phyloP scores from a whole-genome alignment of 2,797 vertebrate genomes.

The Microcaecilia unicolor region DNA sequence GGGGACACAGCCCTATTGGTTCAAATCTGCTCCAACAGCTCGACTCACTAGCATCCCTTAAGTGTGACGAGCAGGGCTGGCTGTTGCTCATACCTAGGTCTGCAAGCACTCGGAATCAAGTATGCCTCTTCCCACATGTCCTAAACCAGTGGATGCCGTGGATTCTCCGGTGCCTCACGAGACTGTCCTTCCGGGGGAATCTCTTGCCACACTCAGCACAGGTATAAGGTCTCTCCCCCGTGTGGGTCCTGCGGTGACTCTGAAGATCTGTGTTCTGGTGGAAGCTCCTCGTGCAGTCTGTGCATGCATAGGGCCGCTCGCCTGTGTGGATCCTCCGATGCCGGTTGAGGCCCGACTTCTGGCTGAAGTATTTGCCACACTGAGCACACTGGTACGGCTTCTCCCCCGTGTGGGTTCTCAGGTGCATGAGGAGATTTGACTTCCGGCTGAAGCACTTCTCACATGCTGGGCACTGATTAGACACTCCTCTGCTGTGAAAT shows the following conservation, averaged over 20 bases:
- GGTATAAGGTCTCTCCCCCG: conserved; percentile 4
- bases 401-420: conserved; percentile 8
- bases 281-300: conserved; percentile 1
- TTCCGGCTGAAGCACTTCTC: neutral
- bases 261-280: conserved; percentile 10
- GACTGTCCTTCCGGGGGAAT: conserved; percentile 9
- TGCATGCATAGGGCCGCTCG: neutral
- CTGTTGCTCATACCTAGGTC: no score
- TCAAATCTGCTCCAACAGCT: no score
- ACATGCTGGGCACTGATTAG: neutral
- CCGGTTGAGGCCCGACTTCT: conserved; percentile 5
- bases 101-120: no score
- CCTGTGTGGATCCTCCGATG: conserved; percentile 3
- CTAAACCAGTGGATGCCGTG: no score
- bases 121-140: no score
- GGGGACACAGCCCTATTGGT: no score
- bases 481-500: conserved; percentile 11
- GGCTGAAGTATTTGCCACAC: conserved; percentile 4
- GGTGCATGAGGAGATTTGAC: neutral
- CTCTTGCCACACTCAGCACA: conserved; percentile 2
- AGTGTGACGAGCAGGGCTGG: no score
- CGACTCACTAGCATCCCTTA: no score
- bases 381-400: conserved; percentile 1
- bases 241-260: conserved; percentile 1
- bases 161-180: conserved; percentile 7